These are phyloP conservation scores for Scolanthus callimorphus DNA, from an alignment of 92 coral and sea anemone genomes.

Conservation along the genomic window DNA sequence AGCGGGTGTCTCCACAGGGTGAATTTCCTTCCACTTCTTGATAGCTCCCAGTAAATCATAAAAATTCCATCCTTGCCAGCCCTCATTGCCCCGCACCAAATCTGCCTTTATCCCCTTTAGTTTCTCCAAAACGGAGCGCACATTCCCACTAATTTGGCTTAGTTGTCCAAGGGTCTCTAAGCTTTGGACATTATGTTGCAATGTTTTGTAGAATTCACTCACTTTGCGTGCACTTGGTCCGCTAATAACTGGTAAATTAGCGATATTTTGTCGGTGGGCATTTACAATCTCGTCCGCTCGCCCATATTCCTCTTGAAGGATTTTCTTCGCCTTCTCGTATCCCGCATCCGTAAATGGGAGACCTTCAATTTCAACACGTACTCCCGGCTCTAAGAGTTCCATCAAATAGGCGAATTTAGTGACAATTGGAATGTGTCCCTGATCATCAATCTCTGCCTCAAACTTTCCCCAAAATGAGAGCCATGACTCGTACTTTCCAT, in stretches of 20 bases:
- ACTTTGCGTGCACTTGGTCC: conserved; percentile 17
- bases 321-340: conserved; percentile 8
- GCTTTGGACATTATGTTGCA: conserved; percentile 21
- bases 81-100: conserved; percentile 9
- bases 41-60: conserved; percentile 9
- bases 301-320: conserved; percentile 7
- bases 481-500: conserved; percentile 44
- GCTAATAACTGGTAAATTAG: conserved; percentile 13
- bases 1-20: conserved; percentile 2
- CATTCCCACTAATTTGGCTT: too few species aligned
- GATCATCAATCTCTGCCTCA: conserved; percentile 20
- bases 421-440: conserved; percentile 2
- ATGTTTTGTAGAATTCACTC: conserved; percentile 15
- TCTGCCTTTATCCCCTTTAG: neutral
- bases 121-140: conserved; percentile 18
- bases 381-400: conserved; percentile 20
- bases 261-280: conserved; percentile 1
- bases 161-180: too few species aligned
- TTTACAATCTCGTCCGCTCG: conserved; percentile 12
- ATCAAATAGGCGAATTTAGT: conserved; percentile 40
- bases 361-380: conserved; percentile 14
- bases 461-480: conserved; percentile 42
- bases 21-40: neutral
- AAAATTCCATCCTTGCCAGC: conserved; percentile 5
- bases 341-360: conserved; percentile 29